These are phyloP conservation scores for Cosmopolites sordidus DNA, from an alignment of 2,888 invertebrate species.

Conservation along the genomic window DNA sequence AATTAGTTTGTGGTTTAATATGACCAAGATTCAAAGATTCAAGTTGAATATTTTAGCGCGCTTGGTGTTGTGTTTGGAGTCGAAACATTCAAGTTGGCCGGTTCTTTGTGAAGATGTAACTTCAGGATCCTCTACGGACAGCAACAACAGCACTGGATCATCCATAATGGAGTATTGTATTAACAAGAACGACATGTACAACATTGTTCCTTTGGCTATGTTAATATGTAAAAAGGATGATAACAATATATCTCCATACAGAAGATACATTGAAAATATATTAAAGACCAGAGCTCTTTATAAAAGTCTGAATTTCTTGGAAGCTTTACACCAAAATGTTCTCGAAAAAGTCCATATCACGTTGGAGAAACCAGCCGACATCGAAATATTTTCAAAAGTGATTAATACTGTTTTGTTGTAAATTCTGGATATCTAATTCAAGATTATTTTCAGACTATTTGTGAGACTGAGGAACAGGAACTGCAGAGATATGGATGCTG, in stretches of 20 bases:
- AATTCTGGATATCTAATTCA: background rate
- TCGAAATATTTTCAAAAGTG: conserved; percentile 37
- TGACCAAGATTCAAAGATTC: conserved; percentile 76
- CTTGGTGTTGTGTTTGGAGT: conserved; percentile 52
- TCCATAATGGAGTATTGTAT: conserved; percentile 33
- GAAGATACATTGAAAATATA: conserved; percentile 82
- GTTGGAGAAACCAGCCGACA: conserved; percentile 55
- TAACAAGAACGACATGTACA: conserved; percentile 42
- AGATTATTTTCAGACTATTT: conserved; percentile 22
- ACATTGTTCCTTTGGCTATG: conserved; percentile 53
- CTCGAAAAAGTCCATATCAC: conserved; percentile 69
- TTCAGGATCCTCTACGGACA: conserved; percentile 50
- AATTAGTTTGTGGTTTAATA: conserved; percentile 90
- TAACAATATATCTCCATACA: conserved; percentile 44
- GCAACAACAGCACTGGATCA: conserved; percentile 46
- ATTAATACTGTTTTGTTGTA: background rate
- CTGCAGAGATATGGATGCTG: conserved; percentile 67
- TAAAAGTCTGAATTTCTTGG: conserved; percentile 75
- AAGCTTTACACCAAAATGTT: conserved; percentile 65
- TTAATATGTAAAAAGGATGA: conserved; percentile 32
- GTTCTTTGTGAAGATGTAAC: conserved; percentile 31
- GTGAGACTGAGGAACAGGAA: conserved; percentile 50
- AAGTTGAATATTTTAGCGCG: conserved; percentile 72
- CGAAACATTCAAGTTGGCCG: conserved; percentile 40
- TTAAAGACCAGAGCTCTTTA: conserved; percentile 82